Base-by-base conservation (phyloP, 2,797 vertebrate genomes). In the Sebastes reedi region DNA sequence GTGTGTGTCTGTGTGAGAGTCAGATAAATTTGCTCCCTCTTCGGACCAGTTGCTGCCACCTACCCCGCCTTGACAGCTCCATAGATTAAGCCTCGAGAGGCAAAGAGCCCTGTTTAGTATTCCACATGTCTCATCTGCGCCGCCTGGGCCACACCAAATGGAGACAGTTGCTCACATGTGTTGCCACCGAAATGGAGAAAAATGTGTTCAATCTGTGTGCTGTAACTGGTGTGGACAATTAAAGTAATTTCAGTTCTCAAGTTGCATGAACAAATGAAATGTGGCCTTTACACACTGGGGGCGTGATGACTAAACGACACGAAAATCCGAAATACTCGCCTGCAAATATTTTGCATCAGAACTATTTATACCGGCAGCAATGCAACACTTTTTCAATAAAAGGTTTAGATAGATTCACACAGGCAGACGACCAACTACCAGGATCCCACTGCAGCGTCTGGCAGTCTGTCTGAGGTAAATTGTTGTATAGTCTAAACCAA, bases 71-170 rank as follows among this genome's bases (percentile, higher is more conserved):
- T 90, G 89, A 91, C 92, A 91, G 83, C 89, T 90, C 87, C 81
- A 87, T 87, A 93, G 87, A 93, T 92, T 89, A 92, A 81, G 52
- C 81, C 77, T 80, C 12, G 30, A 76, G 87, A 83, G 80, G 80
- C 73, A 77, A 67, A 88, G 78, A 71, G 67, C 60, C 54, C 72
- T 84, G 75, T 80, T 91, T 88, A 85, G 86, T 88, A 83, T 88
- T 91, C 85, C 27, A 25, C 62, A 55, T 80, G 59, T 82, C 84
- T 75, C 77, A 22, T 34, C 75, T 50, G 7, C 18, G 56, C 50
- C 4, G 82, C 60, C 70, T 32, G 80, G 81, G 69, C 69, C 79
- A 20, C 65, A 79, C 60, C 69, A 73, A 81, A 83, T 60, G 65
- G 46, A 75, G 56, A 77, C 60, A 22, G 74, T 60, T 67, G 77